Conservation (phyloP, 2,113 vertebrate genomes). For the Epinephelus moara region DNA sequence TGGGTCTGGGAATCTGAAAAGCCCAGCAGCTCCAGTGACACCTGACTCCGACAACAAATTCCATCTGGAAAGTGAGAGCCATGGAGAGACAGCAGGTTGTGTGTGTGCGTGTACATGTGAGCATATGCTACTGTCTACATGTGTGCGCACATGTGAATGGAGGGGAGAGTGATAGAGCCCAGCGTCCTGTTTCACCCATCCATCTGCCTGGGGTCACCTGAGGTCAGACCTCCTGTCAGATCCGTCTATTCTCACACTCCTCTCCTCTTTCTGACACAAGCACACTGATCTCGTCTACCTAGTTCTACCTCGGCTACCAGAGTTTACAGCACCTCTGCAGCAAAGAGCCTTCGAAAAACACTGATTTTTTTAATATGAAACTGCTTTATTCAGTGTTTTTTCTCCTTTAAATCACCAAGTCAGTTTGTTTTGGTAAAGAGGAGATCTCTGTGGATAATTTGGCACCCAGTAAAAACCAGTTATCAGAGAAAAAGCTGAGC, state of each 20-base stretch:
- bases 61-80: conserved; percentile 55
- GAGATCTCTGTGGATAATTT: too few relatives aligned
- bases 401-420: too few relatives aligned
- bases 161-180: background rate
- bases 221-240: conserved; percentile 48
- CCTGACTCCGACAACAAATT: conserved; percentile 29
- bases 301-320: too few relatives aligned
- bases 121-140: background rate
- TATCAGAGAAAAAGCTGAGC: too few relatives aligned
- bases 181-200: conserved; percentile 49
- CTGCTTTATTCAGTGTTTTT: too few relatives aligned
- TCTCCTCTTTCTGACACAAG: background rate
- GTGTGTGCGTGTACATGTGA: background rate
- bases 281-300: background rate
- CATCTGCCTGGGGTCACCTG: conserved; percentile 45
- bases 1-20: conserved; percentile 12
- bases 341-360: too few relatives aligned
- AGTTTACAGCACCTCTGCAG: too few relatives aligned
- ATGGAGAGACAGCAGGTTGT: background rate
- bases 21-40: conserved; percentile 11
- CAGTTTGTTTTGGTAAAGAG: too few relatives aligned
- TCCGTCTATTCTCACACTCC: conserved; percentile 20
- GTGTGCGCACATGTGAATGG: background rate
- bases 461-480: too few relatives aligned
- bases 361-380: too few relatives aligned